phyloP scores from a whole-genome alignment of 30 jellyfish, hydroid and myxozoan species.

The Nemopilema nomurai region DNA sequence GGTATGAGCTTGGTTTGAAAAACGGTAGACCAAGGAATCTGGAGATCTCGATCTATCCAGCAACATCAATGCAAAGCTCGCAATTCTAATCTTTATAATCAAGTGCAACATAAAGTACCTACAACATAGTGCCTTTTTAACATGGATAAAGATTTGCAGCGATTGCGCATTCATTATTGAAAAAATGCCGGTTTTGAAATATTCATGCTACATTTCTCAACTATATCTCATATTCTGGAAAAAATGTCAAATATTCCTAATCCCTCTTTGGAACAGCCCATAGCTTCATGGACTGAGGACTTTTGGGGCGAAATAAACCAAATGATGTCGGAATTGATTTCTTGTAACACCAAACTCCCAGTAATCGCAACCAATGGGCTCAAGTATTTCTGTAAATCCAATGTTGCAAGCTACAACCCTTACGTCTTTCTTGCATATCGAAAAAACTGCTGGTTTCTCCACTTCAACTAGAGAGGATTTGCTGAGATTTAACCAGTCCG shows the following conservation, averaged over 20 bases:
- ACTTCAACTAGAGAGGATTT: conserved; percentile 5
- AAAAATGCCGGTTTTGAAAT: too few relatives aligned
- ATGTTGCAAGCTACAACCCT: neutral
- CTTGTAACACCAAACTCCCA: conserved; percentile 1
- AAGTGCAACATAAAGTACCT: too few relatives aligned
- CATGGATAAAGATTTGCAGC: too few relatives aligned
- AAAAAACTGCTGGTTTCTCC: neutral
- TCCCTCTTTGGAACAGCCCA: neutral
- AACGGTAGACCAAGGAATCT: too few relatives aligned
- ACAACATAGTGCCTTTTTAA: too few relatives aligned
- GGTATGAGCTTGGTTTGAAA: too few relatives aligned
- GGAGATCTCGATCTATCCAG: too few relatives aligned
- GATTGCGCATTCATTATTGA: too few relatives aligned
- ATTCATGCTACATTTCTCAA: neutral
- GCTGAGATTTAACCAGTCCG: conserved; percentile 5
- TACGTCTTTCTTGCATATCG: neutral
- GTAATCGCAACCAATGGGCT: neutral
- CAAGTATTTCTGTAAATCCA: neutral
- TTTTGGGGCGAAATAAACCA: neutral
- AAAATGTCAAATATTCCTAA: neutral
- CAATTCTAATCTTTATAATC: too few relatives aligned
- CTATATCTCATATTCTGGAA: neutral
- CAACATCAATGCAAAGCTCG: too few relatives aligned
- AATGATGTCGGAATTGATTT: neutral
- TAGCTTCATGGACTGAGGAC: neutral